Evolutionary conservation across 1,140 invertebrate species (phyloP).

Genomic region (Ladona fulva): DNA sequence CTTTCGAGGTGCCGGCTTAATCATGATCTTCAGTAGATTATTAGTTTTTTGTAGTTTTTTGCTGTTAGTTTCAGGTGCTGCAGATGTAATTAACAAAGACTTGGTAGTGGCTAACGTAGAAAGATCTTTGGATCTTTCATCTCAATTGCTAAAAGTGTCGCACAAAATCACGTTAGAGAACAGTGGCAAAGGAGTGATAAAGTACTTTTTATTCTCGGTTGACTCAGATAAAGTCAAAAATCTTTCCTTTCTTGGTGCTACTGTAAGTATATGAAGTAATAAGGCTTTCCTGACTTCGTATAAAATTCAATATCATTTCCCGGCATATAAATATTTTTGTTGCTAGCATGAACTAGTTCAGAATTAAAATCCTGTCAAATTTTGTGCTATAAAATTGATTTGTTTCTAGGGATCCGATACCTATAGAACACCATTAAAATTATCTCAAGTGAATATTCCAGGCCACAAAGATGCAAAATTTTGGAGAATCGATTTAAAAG

Average conservation of each 20-base stretch:
- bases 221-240: constrained; percentile 51
- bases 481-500: constrained; percentile 53
- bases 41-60: neutral
- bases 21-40: neutral
- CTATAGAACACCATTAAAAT: constrained; percentile 50
- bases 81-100: constrained; percentile 28
- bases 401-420: constrained; percentile 42
- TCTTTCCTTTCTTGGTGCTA: constrained; percentile 63
- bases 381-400: neutral
- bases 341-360: neutral
- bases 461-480: constrained; percentile 42
- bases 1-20: neutral
- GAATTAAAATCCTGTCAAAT: neutral
- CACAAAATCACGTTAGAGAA: constrained; percentile 76
- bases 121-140: constrained; percentile 72
- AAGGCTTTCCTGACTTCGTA: neutral
- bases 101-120: constrained; percentile 75
- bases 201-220: constrained; percentile 60
- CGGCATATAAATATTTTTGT: neutral
- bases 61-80: neutral
- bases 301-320: neutral
- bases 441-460: constrained; percentile 44
- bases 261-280: constrained; percentile 18
- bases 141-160: constrained; percentile 78
- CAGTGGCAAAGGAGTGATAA: constrained; percentile 56